phyloP scores from a whole-genome alignment of 2,888 invertebrate species.

The Ophioninae sp. region DNA sequence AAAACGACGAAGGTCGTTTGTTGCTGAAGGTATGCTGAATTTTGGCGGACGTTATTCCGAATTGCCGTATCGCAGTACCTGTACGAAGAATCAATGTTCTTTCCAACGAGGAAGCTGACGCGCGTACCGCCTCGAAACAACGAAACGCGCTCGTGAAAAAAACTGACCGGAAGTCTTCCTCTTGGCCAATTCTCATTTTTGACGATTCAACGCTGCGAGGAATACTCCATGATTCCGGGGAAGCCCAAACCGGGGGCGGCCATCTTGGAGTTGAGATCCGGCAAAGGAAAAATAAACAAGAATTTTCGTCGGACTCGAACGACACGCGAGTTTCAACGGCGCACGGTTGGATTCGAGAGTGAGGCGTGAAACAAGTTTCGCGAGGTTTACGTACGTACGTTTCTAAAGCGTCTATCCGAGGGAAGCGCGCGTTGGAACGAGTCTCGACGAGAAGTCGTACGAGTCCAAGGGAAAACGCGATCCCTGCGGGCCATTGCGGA shows the following conservation, averaged over 20 bases:
- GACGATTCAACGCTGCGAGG: not conserved
- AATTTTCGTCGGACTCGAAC: not conserved
- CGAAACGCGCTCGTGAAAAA: no score
- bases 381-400: constrained; percentile 33
- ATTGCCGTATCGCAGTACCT: no score
- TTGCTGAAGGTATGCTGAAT: no score
- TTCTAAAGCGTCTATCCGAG: constrained; percentile 45
- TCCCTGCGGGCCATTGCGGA: constrained; percentile 21
- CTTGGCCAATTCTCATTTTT: not conserved
- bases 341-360: not conserved
- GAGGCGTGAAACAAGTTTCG: constrained; percentile 52
- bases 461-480: constrained; percentile 32
- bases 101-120: no score
- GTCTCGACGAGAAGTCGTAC: constrained; percentile 15
- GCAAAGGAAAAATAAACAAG: not conserved
- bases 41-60: no score
- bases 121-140: no score
- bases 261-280: not conserved
- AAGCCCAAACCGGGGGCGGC: not conserved
- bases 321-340: not conserved
- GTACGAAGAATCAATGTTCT: no score
- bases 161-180: not conserved
- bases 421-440: not conserved
- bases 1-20: no score
- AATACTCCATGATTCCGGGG: not conserved